phyloP scores from a whole-genome alignment of 2,113 vertebrate genomes.

The Eulacestoma nigropectus region DNA sequence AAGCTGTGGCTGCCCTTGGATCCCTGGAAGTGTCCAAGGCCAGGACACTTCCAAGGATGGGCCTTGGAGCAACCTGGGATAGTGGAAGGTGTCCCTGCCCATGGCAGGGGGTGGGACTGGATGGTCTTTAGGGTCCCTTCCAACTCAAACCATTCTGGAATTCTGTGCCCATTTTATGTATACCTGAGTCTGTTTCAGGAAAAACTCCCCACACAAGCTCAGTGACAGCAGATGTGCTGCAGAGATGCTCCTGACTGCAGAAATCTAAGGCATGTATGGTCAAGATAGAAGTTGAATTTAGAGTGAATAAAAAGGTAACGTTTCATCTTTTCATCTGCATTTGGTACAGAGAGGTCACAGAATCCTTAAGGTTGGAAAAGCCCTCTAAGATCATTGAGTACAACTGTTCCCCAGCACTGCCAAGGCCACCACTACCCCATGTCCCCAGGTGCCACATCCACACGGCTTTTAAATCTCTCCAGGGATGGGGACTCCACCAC shows the following conservation, averaged over 20 bases:
- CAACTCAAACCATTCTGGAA: background rate
- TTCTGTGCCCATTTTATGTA: background rate
- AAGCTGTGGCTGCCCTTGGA: background rate
- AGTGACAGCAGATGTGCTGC: background rate
- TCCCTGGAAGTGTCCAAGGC: background rate
- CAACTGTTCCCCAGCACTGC: background rate
- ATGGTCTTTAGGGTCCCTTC: accelerated
- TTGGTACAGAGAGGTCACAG: background rate
- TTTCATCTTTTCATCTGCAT: background rate
- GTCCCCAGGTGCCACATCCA: background rate
- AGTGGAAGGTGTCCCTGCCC: background rate
- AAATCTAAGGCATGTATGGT: background rate
- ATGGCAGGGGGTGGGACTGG: too few relatives aligned
- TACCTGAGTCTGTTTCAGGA: background rate
- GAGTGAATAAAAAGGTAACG: background rate
- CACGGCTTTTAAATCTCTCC: accelerated
- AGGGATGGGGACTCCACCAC: background rate
- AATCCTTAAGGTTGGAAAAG: background rate
- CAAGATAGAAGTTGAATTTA: background rate
- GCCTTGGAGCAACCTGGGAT: accelerated
- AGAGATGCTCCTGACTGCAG: background rate
- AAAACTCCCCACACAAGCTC: background rate
- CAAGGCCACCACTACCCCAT: accelerated
- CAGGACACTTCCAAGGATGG: accelerated
- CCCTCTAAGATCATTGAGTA: accelerated